Percentiles rank a stretch among this genome's conserved stretches.
Conservation (phyloP, 2,888 invertebrate species). For the Dorcus hopei region DNA sequence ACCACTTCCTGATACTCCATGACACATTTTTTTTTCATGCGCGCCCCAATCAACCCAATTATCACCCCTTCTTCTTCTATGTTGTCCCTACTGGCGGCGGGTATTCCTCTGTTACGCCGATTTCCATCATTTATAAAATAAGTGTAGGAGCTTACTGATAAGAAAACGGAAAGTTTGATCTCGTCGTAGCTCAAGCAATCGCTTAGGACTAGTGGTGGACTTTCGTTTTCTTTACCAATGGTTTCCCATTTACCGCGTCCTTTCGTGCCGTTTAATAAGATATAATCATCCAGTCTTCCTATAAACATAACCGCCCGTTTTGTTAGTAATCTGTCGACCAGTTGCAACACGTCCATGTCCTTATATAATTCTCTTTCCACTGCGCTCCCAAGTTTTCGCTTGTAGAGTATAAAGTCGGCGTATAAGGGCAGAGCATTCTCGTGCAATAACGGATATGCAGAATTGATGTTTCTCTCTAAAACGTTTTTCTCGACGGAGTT, state of each 20-base stretch:
- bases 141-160: constrained; percentile 58
- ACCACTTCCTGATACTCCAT: constrained; percentile 65
- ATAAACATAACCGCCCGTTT: constrained; percentile 57
- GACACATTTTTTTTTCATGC: constrained; percentile 52
- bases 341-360: constrained; percentile 55
- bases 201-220: constrained; percentile 53
- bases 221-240: constrained; percentile 52
- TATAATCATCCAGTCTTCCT: constrained; percentile 51
- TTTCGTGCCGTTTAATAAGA: constrained; percentile 51
- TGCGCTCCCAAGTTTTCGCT: constrained; percentile 53
- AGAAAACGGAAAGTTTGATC: constrained; percentile 59
- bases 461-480: constrained; percentile 50
- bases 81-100: constrained; percentile 47
- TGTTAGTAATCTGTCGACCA: constrained; percentile 57
- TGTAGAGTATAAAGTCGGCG: constrained; percentile 63
- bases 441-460: constrained; percentile 67
- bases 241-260: constrained; percentile 58
- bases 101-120: constrained; percentile 53
- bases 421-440: constrained; percentile 62
- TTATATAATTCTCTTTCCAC: constrained; percentile 57
- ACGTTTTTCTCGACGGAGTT: constrained; percentile 18
- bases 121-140: constrained; percentile 61
- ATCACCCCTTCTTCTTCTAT: constrained; percentile 49
- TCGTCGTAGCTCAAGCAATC: constrained; percentile 64
- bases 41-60: constrained; percentile 54